Percentiles rank a stretch among this genome's conserved stretches.
Evolutionary conservation across 2,113 vertebrate genomes (phyloP).

Genomic region (Sapayoa aenigma): DNA sequence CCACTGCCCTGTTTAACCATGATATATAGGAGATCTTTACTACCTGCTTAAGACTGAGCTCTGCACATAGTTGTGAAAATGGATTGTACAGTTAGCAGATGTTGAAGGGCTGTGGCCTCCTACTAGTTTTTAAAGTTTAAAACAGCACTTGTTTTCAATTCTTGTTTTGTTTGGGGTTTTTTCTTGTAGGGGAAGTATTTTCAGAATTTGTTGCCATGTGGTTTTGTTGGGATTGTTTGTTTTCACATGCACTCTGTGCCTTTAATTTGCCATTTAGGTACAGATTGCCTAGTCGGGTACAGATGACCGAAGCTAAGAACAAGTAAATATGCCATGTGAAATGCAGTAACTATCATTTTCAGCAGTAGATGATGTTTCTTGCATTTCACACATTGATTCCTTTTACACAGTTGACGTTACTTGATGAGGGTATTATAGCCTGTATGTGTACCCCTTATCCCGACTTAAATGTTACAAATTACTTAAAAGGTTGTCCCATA

Average conservation of each 20-base stretch:
- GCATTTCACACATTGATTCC: neutral
- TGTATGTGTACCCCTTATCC: rapidly evolving
- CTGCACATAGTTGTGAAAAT: slow-evolving; percentile 21
- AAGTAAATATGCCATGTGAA: slow-evolving; percentile 7
- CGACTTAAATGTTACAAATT: neutral
- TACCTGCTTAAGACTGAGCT: slow-evolving; percentile 9
- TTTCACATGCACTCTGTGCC: slow-evolving; percentile 53
- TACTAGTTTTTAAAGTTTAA: slow-evolving; percentile 29
- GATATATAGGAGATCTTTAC: slow-evolving; percentile 35
- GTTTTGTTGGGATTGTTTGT: neutral
- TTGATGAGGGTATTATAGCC: slow-evolving; percentile 26
- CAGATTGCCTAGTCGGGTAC: slow-evolving; percentile 23
- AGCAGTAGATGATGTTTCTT: slow-evolving; percentile 20
- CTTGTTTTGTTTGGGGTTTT: neutral
- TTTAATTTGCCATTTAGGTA: slow-evolving; percentile 54
- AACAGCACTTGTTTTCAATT: slow-evolving; percentile 37
- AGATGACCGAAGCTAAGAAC: slow-evolving; percentile 2
- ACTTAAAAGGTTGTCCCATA: slow-evolving; percentile 37
- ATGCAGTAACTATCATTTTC: neutral
- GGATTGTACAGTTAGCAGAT: slow-evolving; percentile 35
- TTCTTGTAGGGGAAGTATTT: slow-evolving; percentile 49
- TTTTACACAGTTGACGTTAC: neutral
- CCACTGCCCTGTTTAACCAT: slow-evolving; percentile 9
- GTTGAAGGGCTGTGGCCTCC: slow-evolving; percentile 7
- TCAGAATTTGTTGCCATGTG: slow-evolving; percentile 36